Percentiles rank a stretch among this genome's conserved stretches.
Conservation (phyloP, 2,888 invertebrate species). For the Euphydryas editha region DNA sequence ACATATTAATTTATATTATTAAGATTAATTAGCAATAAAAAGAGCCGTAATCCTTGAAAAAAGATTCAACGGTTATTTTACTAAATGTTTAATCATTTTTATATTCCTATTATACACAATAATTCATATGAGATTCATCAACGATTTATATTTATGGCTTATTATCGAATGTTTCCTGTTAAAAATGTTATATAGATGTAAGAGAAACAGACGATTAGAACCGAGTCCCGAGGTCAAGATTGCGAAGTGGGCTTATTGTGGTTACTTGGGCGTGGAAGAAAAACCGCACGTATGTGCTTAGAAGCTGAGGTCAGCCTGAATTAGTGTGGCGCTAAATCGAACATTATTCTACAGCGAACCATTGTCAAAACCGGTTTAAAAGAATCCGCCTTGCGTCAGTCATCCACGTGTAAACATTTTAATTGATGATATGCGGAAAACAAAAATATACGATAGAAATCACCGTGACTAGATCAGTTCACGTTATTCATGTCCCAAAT, state of each 20-base stretch:
- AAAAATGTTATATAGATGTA: constrained; percentile 9
- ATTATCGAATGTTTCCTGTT: background rate
- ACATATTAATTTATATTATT: background rate
- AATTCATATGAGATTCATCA: background rate
- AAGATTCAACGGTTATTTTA: background rate
- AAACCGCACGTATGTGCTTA: constrained; percentile 33
- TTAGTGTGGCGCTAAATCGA: constrained; percentile 67
- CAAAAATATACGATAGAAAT: constrained; percentile 67
- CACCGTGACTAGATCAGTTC: constrained; percentile 60
- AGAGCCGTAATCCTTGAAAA: background rate
- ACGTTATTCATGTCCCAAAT: constrained; percentile 51
- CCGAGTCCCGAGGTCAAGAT: constrained; percentile 17
- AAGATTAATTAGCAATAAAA: background rate
- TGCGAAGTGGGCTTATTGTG: constrained; percentile 24
- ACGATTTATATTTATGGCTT: background rate
- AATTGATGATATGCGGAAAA: constrained; percentile 81
- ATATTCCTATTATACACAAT: background rate
- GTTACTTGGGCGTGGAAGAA: constrained; percentile 31
- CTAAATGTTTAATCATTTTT: background rate
- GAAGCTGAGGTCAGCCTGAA: constrained; percentile 55
- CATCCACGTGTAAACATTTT: constrained; percentile 80
- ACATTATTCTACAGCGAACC: constrained; percentile 70
- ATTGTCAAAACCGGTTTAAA: constrained; percentile 72
- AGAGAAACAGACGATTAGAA: constrained; percentile 10
- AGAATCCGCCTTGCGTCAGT: constrained; percentile 76